A percentile compares a stretch with the other conserved stretches of the same genome.
These are phyloP conservation scores for Ranitomeya variabilis DNA, from an alignment of 2,113 vertebrate species.

Conservation along the genomic window DNA sequence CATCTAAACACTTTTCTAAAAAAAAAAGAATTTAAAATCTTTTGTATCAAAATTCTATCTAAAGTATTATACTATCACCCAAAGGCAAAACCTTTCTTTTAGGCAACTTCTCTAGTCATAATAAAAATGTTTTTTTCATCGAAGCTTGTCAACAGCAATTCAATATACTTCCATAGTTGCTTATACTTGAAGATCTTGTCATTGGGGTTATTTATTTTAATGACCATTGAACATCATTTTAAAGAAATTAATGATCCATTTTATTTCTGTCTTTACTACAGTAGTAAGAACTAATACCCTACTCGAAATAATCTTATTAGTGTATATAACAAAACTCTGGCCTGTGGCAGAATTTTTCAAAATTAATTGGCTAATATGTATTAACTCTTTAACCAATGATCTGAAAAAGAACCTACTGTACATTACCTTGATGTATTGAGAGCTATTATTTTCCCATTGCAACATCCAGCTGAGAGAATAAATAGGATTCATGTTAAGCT, in stretches of 20 bases:
- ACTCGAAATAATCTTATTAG: neutral
- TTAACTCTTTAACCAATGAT: neutral
- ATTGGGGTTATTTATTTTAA: neutral
- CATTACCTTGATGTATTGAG: neutral
- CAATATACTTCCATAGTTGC: too few relatives aligned
- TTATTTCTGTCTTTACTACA: neutral
- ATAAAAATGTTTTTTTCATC: too few relatives aligned
- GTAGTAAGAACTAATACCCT: neutral
- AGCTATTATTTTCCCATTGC: neutral
- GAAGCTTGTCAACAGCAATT: too few relatives aligned
- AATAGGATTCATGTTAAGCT: constrained; percentile 27
- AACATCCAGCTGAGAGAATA: constrained; percentile 14
- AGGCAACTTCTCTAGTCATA: too few relatives aligned
- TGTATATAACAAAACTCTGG: neutral
- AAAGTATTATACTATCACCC: too few relatives aligned
- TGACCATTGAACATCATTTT: neutral
- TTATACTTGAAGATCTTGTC: neutral
- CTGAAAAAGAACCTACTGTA: neutral
- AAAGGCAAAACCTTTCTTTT: too few relatives aligned
- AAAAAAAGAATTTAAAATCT: too few relatives aligned
- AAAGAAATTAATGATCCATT: neutral
- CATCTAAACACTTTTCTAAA: too few relatives aligned
- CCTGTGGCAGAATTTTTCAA: neutral
- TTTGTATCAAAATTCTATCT: too few relatives aligned
- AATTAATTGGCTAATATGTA: neutral